A percentile compares a stretch with the other conserved stretches of the same genome.
These are phyloP conservation scores for Leptosomus discolor DNA, from an alignment of 2,113 vertebrate species.

Conservation along the genomic window DNA sequence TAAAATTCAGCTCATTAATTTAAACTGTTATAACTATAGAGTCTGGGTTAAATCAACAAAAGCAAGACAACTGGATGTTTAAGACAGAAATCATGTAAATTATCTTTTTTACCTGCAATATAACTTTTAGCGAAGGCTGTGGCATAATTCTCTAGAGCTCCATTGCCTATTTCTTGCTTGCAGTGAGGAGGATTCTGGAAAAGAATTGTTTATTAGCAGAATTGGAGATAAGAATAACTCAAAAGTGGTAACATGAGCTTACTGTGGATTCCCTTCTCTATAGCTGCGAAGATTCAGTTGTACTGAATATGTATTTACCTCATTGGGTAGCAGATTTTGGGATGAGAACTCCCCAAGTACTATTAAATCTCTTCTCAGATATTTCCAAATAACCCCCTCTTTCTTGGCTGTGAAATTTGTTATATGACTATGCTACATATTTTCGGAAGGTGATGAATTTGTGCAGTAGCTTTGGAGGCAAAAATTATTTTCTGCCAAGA, in stretches of 20 bases:
- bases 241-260: background rate
- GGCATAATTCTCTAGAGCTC: background rate
- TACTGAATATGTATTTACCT: background rate
- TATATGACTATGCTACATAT: background rate
- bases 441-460: background rate
- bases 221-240: background rate
- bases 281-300: background rate
- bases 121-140: background rate
- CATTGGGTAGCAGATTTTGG: background rate
- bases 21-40: background rate
- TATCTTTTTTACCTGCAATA: background rate
- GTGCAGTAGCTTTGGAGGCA: background rate
- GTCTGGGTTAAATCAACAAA: background rate
- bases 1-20: slow-evolving; percentile 13
- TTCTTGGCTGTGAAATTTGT: background rate
- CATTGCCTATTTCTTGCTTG: background rate
- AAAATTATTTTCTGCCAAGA: background rate
- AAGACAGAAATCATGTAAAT: background rate
- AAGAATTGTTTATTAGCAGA: background rate
- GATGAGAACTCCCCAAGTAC: background rate
- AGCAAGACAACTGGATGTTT: background rate
- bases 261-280: background rate
- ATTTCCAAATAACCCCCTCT: background rate
- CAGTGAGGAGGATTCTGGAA: background rate
- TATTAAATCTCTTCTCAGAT: background rate